A percentile compares a stretch with the other conserved stretches of the same genome.
Conservation (phyloP, 2,113 vertebrate genomes). For the Chaetodon auriga region DNA sequence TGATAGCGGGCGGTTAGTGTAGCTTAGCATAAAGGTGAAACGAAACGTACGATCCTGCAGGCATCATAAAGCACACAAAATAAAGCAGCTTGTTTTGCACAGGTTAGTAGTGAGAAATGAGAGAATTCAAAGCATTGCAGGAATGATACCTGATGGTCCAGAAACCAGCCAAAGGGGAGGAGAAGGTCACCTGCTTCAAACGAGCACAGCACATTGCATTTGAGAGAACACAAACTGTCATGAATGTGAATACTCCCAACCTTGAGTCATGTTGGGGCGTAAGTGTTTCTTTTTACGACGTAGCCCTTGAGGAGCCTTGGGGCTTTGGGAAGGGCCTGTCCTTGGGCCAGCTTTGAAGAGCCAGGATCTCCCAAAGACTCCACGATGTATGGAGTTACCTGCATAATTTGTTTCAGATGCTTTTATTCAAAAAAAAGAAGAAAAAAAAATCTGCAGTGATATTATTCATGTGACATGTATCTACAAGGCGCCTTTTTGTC, state of each 20-base stretch:
- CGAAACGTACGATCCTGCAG: conserved; percentile 11
- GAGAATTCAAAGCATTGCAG: conserved; percentile 38
- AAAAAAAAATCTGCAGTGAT: neutral
- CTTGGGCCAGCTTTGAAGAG: conserved; percentile 16
- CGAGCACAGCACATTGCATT: conserved; percentile 1
- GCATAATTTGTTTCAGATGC: conserved; percentile 41
- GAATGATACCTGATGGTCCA: conserved; percentile 12
- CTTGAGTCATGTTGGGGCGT: conserved; percentile 57
- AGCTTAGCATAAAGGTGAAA: neutral
- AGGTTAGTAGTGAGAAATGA: neutral
- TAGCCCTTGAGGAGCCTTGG: conserved; percentile 31
- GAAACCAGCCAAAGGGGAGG: neutral
- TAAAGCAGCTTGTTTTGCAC: neutral
- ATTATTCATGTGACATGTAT: conserved; percentile 36
- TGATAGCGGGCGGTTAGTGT: too few relatives aligned
- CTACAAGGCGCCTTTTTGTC: conserved; percentile 22
- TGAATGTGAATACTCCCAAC: conserved; percentile 51
- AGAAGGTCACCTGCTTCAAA: conserved; percentile 22
- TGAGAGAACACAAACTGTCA: conserved; percentile 40
- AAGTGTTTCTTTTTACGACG: conserved; percentile 62
- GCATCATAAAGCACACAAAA: neutral
- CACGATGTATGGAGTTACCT: conserved; percentile 38
- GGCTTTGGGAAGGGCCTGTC: conserved; percentile 35
- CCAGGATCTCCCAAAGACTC: conserved; percentile 13
- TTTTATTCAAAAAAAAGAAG: neutral